Base-by-base conservation (phyloP, 2,113 vertebrate species). In the Oenanthe oenanthe region DNA sequence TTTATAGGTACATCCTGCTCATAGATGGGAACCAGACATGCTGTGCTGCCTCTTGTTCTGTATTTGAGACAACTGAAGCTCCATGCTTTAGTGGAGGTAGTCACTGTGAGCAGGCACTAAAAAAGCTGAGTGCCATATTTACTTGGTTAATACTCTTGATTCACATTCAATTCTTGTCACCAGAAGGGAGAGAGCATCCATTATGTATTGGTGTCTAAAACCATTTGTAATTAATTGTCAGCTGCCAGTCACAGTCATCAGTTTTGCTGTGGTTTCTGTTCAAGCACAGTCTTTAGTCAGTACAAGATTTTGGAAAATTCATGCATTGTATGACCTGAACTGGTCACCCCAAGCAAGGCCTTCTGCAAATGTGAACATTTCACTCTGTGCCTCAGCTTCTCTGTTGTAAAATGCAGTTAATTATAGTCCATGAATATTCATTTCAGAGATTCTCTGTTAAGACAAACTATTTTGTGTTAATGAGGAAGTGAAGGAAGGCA, bases 1-100 rank as follows among this genome's bases (percentile, higher is more conserved):
- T 58, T 73, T 58, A 48, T 5, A 88, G 72, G 53, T 8, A 26
- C 13, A 36, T 51, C 26, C 32, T 54, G 42, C 9, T 89, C 10
- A 13, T 17, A 50, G n/a, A 13, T 12, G 20, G 29, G 16, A 89
- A 47, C 5, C n/a, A 74, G 14, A 10, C 36, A 8, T 9, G 13
- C 40, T 48, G 31, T 0, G 1, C 34, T 78, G 43, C 20, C 38
- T 83, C 18, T 47, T 66, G 8, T 45, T 21, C 26, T 0, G 0
- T 1, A 24, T 61, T 48, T 60, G 53, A 81, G 47, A 54, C 48
- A 51, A 28, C 16, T 19, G 43, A 91, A 78, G 13, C 8, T 29
- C 1, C 0, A 9, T 20, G n/a, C 24, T 56, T 45, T 53, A 42
- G 12, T 36, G 5, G 17, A 34, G n/a, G 20, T 47, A 17, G 36